These are phyloP conservation scores for Ormyrus pomaceus DNA, from an alignment of 2,888 invertebrate genomes.

Conservation along the genomic window DNA sequence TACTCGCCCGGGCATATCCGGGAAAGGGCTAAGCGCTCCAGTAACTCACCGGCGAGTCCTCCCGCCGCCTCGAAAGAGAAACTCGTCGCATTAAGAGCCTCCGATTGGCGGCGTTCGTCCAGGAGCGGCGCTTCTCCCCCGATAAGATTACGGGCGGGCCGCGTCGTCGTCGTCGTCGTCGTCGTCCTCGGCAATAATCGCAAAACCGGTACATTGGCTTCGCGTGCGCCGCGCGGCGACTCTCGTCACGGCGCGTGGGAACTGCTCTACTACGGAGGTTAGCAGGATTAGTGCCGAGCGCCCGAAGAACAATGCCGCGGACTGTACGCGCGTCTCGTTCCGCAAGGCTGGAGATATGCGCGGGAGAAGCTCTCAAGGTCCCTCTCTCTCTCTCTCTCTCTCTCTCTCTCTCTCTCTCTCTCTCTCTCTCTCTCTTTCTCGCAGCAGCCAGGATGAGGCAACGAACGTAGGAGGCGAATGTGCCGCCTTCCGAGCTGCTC, in stretches of 20 bases:
- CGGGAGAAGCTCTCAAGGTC: constrained; percentile 37
- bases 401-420: not conserved
- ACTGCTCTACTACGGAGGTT: constrained; percentile 54
- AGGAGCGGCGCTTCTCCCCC: not conserved
- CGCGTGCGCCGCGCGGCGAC: constrained; percentile 60
- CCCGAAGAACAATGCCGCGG: constrained; percentile 70
- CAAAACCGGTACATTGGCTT: constrained; percentile 66
- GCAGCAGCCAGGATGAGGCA: no score
- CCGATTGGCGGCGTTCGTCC: not conserved
- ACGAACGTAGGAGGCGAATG: no score
- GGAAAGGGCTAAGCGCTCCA: constrained; percentile 15
- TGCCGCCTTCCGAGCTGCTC: no score
- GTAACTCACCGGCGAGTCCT: not conserved
- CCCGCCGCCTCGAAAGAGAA: constrained; percentile 7
- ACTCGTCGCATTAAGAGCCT: constrained; percentile 3
- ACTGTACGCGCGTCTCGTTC: constrained; percentile 69
- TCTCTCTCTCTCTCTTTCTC: not conserved
- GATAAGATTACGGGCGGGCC: not conserved
- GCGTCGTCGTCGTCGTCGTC: not conserved
- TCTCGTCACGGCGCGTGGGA: constrained; percentile 53
- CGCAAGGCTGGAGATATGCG: constrained; percentile 66
- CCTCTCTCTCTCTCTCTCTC: no score
- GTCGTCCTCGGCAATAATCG: constrained; percentile 41
- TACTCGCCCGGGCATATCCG: not conserved
- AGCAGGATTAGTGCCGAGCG: constrained; percentile 73